These are phyloP conservation scores for Saccostrea glomerata DNA, from an alignment of 1,140 invertebrate genomes.

Conservation along the genomic window DNA sequence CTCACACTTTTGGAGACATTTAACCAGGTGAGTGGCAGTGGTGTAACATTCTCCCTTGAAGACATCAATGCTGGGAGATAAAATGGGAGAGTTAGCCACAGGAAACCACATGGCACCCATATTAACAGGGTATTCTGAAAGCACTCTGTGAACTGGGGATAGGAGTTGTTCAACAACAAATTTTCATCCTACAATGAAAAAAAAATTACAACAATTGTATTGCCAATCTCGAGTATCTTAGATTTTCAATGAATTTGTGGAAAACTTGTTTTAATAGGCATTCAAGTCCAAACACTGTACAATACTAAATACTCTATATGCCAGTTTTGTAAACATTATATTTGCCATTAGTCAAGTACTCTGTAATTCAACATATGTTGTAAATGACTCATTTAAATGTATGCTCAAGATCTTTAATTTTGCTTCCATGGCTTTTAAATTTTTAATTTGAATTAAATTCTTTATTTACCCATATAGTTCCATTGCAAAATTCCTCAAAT, in stretches of 20 bases:
- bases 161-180: slow-evolving; percentile 82
- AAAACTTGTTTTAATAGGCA: too few relatives aligned
- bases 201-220: not conserved
- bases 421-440: not conserved
- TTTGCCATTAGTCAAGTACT: too few relatives aligned
- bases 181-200: slow-evolving; percentile 61
- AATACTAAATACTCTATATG: too few relatives aligned
- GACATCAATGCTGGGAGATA: slow-evolving; percentile 87
- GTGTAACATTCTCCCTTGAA: not conserved
- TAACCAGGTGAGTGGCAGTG: slow-evolving; percentile 58
- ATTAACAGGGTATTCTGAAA: slow-evolving; percentile 85
- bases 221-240: too few relatives aligned
- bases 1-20: slow-evolving; percentile 68
- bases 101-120: slow-evolving; percentile 92
- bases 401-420: not conserved
- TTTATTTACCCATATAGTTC: slow-evolving; percentile 44
- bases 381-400: not conserved
- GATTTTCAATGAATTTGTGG: too few relatives aligned
- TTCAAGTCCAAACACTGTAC: too few relatives aligned
- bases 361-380: too few relatives aligned
- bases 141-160: slow-evolving; percentile 73
- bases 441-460: not conserved
- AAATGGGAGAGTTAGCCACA: slow-evolving; percentile 88
- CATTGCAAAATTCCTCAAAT: slow-evolving; percentile 48
- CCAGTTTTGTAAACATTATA: too few relatives aligned